These are phyloP conservation scores for Physeter macrocephalus DNA, from an alignment of 2,113 vertebrate species.

Conservation along the genomic window DNA sequence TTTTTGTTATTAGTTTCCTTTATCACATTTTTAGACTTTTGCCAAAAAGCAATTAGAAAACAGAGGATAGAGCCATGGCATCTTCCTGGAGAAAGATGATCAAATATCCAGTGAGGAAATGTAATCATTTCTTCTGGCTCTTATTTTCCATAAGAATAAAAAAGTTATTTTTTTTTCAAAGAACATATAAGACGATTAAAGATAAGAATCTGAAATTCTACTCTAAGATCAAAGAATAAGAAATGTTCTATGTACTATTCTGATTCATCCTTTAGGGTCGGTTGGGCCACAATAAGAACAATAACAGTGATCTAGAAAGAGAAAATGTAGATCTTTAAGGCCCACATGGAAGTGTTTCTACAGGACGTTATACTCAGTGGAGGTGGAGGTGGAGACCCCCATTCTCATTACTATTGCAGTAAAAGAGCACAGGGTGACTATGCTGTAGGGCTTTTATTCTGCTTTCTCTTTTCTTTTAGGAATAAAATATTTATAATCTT, in stretches of 20 bases:
- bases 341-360: neutral
- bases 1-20: neutral
- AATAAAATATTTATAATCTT: neutral
- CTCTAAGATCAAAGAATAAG: neutral
- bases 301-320: neutral
- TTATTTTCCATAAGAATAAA: neutral
- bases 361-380: neutral
- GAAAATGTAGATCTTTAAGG: neutral
- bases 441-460: neutral
- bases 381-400: neutral
- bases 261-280: neutral
- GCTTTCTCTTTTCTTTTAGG: neutral
- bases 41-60: neutral
- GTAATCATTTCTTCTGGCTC: neutral
- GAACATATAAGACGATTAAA: neutral
- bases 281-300: neutral
- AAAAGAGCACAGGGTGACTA: neutral
- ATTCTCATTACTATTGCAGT: neutral
- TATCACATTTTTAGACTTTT: constrained; percentile 19
- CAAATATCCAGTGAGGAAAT: neutral
- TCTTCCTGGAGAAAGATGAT: neutral
- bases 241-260: neutral
- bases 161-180: neutral
- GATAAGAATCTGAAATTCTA: neutral
- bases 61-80: neutral